Base-by-base conservation (phyloP, 2,797 vertebrate genomes). In the Selene dorsalis region DNA sequence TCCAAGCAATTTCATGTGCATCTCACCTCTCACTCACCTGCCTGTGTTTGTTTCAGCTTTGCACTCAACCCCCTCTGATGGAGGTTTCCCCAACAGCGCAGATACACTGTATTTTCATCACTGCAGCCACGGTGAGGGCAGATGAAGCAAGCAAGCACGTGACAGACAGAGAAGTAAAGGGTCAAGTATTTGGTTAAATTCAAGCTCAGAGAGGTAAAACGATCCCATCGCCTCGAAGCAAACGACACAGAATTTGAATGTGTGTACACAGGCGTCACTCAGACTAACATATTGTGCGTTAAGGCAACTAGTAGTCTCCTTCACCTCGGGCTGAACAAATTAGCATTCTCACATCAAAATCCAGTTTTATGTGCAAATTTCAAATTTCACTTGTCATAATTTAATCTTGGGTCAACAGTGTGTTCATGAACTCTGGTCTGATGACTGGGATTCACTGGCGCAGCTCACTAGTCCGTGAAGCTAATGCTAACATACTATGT, bases 1-100 rank as follows among this genome's bases (percentile, higher is more conserved):
- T 71, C 66, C 41, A 4, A 75, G 84, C 77, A 69, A 86, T 89
- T 84, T 65, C 68, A 74, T 60, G 66, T 73, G 68, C 70, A 48
- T 67, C 58, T 82, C 65, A 77, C 69, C 76, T 75, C 68, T 58
- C 62, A 47, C 70, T 83, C 68, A 68, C 73, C 75, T 73, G 71
- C 72, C 70, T 79, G 66, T 70, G 78, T 83, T 84, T 69, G 73
- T 82, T 80, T 67, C 83, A 62, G 22, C 39, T 11, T 55, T 53
- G 59, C 69, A 60, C 35, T 77, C 60, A 66, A 16, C 48, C 41
- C 61, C 65, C 58, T 41, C 17, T 14, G 32, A 70, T 32, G 69
- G 47, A 76, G 41, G 75, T 58, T 55, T 77, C 69, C 72, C 71
- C 32, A 3, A 2, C 73, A 79, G 73, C 17, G 2, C 72, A 38